phyloP scores from a whole-genome alignment of 2,888 invertebrate species.

The Calameuta idolon region DNA sequence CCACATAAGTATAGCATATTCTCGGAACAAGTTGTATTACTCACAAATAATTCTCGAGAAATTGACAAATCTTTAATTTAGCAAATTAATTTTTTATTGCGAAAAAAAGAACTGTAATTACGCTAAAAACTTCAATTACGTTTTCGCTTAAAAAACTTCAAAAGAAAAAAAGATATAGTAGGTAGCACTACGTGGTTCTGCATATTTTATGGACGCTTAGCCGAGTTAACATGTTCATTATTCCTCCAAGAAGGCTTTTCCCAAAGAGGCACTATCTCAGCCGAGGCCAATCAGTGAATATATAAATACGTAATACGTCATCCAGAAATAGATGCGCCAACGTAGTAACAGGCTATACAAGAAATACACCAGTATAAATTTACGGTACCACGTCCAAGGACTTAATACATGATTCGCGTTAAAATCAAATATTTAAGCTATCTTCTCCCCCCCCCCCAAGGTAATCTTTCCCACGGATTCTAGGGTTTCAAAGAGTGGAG shows the following conservation, averaged over 20 bases:
- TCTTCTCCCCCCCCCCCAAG: background rate
- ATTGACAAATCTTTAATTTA: background rate
- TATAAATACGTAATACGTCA: background rate
- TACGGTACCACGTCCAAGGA: background rate
- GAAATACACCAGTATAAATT: background rate
- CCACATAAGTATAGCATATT: background rate
- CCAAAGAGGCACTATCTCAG: background rate
- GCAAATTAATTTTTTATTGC: background rate
- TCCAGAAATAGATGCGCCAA: background rate
- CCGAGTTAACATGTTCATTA: background rate
- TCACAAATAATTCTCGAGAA: background rate
- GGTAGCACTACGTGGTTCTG: background rate
- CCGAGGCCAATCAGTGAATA: background rate
- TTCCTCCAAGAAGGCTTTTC: background rate
- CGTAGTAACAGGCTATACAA: background rate
- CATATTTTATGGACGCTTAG: background rate
- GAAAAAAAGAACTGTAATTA: background rate
- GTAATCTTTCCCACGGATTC: slow-evolving; percentile 8
- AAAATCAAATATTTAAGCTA: background rate
- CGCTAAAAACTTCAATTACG: background rate
- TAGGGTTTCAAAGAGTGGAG: slow-evolving; percentile 9
- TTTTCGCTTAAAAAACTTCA: background rate
- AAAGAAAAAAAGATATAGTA: too few relatives aligned
- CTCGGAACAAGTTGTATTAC: background rate
- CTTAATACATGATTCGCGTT: background rate